Evolutionary conservation across 2,797 vertebrate species (phyloP).

Genomic region (Champsocephalus gunnari): DNA sequence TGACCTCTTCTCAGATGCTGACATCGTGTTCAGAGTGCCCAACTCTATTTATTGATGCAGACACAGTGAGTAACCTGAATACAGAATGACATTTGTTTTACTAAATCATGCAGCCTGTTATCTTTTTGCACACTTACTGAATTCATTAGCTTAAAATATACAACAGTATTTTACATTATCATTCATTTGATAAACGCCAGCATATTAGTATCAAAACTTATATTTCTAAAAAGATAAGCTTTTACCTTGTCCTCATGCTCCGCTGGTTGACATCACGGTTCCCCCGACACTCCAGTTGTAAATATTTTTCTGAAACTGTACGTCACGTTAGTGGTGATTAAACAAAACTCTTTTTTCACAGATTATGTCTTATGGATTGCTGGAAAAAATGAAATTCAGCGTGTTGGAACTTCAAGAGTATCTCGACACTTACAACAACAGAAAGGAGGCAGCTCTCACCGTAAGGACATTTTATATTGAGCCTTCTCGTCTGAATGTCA

Average conservation of each 20-base stretch:
- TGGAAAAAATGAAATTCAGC: conserved; percentile 98
- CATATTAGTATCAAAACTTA: too few relatives aligned
- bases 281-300: neutral
- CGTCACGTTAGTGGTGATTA: neutral
- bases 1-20: conserved; percentile 95
- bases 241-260: too few relatives aligned
- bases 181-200: too few relatives aligned
- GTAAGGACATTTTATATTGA: conserved; percentile 77
- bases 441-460: conserved; percentile 92
- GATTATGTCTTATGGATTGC: conserved; percentile 94
- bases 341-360: conserved; percentile 61
- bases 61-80: conserved; percentile 90
- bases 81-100: too few relatives aligned
- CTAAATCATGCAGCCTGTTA: too few relatives aligned
- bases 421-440: conserved; percentile 97
- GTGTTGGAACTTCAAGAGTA: conserved; percentile 98
- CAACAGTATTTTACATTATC: too few relatives aligned
- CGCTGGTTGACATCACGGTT: too few relatives aligned
- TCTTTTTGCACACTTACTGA: too few relatives aligned
- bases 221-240: too few relatives aligned
- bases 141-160: too few relatives aligned
- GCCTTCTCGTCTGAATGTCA: neutral
- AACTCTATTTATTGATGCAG: conserved; percentile 94
- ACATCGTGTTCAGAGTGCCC: conserved; percentile 95
- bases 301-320: neutral